Conservation (phyloP, 2,888 invertebrate genomes). For the Hyles lineata region DNA sequence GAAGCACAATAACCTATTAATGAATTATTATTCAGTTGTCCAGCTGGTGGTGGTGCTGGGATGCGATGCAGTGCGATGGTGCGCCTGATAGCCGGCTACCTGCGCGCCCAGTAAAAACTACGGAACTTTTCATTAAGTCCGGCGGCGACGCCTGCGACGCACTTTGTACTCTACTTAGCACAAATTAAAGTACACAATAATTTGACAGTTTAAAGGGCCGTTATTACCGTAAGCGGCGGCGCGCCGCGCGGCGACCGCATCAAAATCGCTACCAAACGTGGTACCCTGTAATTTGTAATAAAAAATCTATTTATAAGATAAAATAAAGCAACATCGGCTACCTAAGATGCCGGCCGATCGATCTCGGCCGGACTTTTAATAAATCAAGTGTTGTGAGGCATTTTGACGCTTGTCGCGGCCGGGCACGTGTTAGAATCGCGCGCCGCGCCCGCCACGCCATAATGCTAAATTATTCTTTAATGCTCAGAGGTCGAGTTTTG, state of each 20-base stretch:
- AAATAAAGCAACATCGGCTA: slow-evolving; percentile 81
- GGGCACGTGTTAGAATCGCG: slow-evolving; percentile 73
- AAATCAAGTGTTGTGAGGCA: slow-evolving; percentile 69
- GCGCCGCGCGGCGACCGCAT: slow-evolving; percentile 59
- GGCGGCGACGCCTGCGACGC: slow-evolving; percentile 52
- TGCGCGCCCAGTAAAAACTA: slow-evolving; percentile 63
- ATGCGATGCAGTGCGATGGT: slow-evolving; percentile 21
- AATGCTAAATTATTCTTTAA: slow-evolving; percentile 81
- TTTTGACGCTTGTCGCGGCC: slow-evolving; percentile 79
- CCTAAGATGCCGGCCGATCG: slow-evolving; percentile 81
- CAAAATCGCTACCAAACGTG: slow-evolving; percentile 82
- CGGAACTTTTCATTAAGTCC: slow-evolving; percentile 70
- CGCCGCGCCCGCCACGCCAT: slow-evolving; percentile 50
- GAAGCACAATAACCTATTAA: slow-evolving; percentile 51
- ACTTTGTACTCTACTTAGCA: slow-evolving; percentile 70
- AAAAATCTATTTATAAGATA: slow-evolving; percentile 85
- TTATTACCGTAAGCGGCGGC: slow-evolving; percentile 64
- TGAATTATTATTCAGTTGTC: slow-evolving; percentile 42
- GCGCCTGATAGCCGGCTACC: slow-evolving; percentile 60
- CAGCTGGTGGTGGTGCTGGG: not conserved
- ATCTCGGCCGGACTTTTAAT: slow-evolving; percentile 75
- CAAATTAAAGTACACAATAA: slow-evolving; percentile 69
- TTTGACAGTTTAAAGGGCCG: slow-evolving; percentile 51
- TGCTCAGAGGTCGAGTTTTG: slow-evolving; percentile 80
- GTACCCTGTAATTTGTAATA: slow-evolving; percentile 84